A percentile compares a stretch with the other conserved stretches of the same genome.
Conservation (phyloP, 1,140 invertebrate genomes). For the Leptoteleia sp. region DNA sequence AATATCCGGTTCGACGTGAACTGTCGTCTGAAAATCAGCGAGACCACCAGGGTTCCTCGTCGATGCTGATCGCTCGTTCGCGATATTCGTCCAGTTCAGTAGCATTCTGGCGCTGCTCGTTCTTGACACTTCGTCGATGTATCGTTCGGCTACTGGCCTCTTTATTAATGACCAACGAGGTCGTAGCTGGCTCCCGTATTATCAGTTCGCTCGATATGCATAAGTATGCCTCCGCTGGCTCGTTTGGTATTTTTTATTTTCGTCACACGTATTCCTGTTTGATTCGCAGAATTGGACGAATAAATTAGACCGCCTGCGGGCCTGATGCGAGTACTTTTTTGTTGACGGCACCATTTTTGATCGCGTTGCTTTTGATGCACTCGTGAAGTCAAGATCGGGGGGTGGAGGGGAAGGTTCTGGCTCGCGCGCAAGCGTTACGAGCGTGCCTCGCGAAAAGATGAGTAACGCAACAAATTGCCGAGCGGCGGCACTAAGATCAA, state of each 20-base stretch:
- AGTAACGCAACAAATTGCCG: slow-evolving; percentile 55
- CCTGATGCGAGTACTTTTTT: slow-evolving; percentile 19
- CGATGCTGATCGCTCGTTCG: slow-evolving; percentile 42
- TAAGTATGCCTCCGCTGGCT: slow-evolving; percentile 11
- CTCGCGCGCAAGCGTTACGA: slow-evolving; percentile 1
- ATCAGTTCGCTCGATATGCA: slow-evolving; percentile 55
- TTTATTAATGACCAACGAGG: slow-evolving; percentile 61
- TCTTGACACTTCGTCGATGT: slow-evolving; percentile 67
- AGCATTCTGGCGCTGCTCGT: slow-evolving; percentile 60
- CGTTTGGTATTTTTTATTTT: slow-evolving; percentile 41
- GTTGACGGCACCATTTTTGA: slow-evolving; percentile 10
- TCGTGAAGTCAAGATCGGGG: slow-evolving; percentile 35
- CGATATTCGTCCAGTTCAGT: slow-evolving; percentile 67
- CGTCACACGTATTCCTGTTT: slow-evolving; percentile 25
- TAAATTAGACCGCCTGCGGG: slow-evolving; percentile 25
- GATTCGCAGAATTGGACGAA: slow-evolving; percentile 36
- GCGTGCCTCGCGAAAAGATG: slow-evolving; percentile 17
- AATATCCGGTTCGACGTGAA: slow-evolving; percentile 56
- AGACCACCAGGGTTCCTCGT: slow-evolving; percentile 72
- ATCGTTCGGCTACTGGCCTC: slow-evolving; percentile 65
- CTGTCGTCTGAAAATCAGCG: slow-evolving; percentile 45
- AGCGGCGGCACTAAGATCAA: slow-evolving; percentile 28
- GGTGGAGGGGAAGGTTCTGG: slow-evolving; percentile 14
- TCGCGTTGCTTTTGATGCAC: slow-evolving; percentile 20
- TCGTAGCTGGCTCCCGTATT: slow-evolving; percentile 48